Percentiles rank a stretch among this genome's conserved stretches.
These are phyloP conservation scores for Semaprochilodus insignis DNA, from an alignment of 2,797 vertebrate genomes.

Conservation along the genomic window DNA sequence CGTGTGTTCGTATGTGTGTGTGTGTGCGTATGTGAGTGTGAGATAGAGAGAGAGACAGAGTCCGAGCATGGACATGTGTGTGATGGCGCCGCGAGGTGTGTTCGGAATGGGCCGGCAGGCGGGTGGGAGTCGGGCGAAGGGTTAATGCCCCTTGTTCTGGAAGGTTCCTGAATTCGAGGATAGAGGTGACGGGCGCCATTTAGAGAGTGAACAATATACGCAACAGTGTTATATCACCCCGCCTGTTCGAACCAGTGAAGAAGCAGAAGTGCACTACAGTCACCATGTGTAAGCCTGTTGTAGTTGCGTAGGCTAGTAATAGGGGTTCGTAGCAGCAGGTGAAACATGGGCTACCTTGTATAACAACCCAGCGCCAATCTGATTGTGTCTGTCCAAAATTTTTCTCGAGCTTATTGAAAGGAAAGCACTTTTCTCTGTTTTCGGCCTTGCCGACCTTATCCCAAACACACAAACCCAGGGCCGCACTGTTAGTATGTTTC, in stretches of 20 bases:
- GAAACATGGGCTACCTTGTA: conserved; percentile 15
- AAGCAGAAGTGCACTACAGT: conserved; percentile 2
- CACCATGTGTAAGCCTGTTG: conserved; percentile 34
- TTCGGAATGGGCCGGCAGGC: conserved; percentile 61
- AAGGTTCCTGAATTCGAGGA: conserved; percentile 83
- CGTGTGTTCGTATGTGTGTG: conserved; percentile 57
- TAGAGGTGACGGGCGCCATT: conserved; percentile 70
- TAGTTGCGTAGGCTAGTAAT: conserved; percentile 11
- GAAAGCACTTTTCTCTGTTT: background rate
- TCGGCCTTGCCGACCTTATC: background rate
- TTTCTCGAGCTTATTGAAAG: background rate
- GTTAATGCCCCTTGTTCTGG: conserved; percentile 89
- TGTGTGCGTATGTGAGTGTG: conserved; percentile 44
- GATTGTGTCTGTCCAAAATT: background rate
- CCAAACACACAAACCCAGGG: background rate
- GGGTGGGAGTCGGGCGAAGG: conserved; percentile 74
- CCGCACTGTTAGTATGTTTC: background rate
- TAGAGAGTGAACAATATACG: conserved; percentile 18
- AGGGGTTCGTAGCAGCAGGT: conserved; percentile 25
- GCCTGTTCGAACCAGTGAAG: conserved; percentile 9
- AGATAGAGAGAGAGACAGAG: background rate
- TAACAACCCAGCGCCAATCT: background rate
- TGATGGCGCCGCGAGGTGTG: conserved; percentile 63
- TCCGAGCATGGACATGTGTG: conserved; percentile 41
- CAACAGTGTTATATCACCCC: background rate